Base-by-base conservation (phyloP, 2,113 vertebrate genomes). In the Upupa epops region DNA sequence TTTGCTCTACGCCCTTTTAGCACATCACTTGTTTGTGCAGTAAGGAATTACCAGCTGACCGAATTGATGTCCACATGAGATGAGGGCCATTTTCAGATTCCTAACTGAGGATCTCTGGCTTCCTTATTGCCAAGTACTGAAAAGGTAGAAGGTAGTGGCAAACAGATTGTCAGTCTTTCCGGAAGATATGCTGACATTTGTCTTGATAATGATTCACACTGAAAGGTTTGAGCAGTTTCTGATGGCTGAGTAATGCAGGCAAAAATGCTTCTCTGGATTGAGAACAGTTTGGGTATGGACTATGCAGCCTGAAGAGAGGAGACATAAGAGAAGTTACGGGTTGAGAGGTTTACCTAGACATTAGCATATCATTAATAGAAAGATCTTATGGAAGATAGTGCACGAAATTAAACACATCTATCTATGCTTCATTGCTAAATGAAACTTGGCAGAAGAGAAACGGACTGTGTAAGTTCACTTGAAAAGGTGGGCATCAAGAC, bases 131-230 rank as follows among this genome's bases (percentile, higher is more conserved):
- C 34, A 63, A 70, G 77, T 73, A 76, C 42, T 7, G 34, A 91
- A 56, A 65, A 65, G 28, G 46, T 17, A 63, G 71, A 76, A 76
- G 37, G 37, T 64, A 87, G 63, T 58, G 60, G 25, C 85, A 89
- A 93, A 85, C 65, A 93, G 49, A 46, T 71, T 93, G 91, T 85
- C 78, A 83, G 74, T 85, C 63, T 95, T 94, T 82, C 74, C 58
- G 86, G 65, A 90, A 95, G 66, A 69, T 64, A 65, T 4, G 64
- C 71, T 93, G 82, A 74, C 73, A 49, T 87, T 20, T 4, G 3
- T 56, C 55, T 76, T 91, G 85, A 63, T 83, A 63, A 42, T 94
- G 89, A 91, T 88, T 89, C 71, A 60, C 89, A 63, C 52, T 52
- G 60, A 68, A 89, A 48, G 32, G 34, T 85, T 85, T 89, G 78